Conservation (phyloP, 2,113 vertebrate genomes). For the Catharus minimus region DNA sequence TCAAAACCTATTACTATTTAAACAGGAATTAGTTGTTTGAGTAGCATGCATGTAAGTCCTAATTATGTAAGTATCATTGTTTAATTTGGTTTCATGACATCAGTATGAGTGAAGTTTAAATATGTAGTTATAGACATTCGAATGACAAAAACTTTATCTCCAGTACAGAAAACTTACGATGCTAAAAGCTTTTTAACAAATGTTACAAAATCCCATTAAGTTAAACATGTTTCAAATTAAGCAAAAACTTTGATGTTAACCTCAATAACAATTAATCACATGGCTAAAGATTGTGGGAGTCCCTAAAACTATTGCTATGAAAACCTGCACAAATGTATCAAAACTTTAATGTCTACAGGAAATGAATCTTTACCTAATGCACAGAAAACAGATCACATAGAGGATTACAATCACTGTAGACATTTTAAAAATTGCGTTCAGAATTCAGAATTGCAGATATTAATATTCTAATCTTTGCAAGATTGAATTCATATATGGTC, state of each 20-base stretch:
- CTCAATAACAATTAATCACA: neutral
- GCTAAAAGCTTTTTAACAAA: neutral
- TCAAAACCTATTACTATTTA: neutral
- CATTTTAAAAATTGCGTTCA: neutral
- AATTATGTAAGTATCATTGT: neutral
- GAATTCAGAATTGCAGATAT: neutral
- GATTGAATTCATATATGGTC: neutral
- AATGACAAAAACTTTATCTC: neutral
- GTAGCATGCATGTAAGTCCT: neutral
- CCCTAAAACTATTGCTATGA: neutral
- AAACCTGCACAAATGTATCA: neutral
- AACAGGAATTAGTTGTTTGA: neutral
- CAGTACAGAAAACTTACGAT: neutral
- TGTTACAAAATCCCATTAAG: neutral
- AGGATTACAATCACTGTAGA: neutral
- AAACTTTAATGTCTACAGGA: neutral
- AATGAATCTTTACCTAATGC: neutral
- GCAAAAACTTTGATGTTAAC: neutral
- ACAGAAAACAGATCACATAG: neutral
- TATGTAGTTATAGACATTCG: neutral
- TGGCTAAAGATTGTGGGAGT: neutral
- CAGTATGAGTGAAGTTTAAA: neutral
- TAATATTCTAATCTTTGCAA: neutral
- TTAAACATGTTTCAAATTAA: neutral
- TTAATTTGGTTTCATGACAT: neutral